phyloP scores from a whole-genome alignment of 2,797 vertebrate genomes.

The Sebastes taczanowskii region DNA sequence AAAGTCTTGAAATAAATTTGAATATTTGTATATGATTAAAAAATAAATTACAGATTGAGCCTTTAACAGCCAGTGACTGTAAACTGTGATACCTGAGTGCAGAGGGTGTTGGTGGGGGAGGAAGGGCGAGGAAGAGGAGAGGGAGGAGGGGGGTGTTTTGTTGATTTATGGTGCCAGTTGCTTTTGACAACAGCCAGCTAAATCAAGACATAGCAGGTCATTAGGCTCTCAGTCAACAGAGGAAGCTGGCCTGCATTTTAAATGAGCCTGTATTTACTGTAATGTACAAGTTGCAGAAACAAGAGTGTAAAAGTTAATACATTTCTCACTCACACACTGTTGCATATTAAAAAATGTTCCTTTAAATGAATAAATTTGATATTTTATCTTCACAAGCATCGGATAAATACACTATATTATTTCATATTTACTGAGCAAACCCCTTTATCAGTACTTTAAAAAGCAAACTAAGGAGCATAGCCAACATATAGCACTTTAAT shows the following conservation, averaged over 20 bases:
- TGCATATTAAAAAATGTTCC: not conserved
- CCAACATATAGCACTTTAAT: not conserved
- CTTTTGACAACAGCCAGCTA: constrained; percentile 87
- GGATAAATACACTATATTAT: not conserved
- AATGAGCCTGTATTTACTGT: not conserved
- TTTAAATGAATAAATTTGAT: not conserved
- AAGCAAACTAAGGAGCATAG: not conserved
- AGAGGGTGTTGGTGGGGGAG: not conserved
- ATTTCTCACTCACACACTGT: not conserved
- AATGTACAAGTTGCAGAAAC: not conserved
- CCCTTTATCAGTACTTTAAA: not conserved
- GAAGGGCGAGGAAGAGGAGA: not conserved
- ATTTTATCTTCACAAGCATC: not conserved
- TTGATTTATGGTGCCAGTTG: constrained; percentile 90
- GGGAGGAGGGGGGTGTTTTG: not conserved
- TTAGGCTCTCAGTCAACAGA: constrained; percentile 57
- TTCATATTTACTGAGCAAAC: too few species aligned
- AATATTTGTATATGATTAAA: not conserved
- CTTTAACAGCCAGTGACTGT: not conserved
- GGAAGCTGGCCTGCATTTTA: constrained; percentile 23
- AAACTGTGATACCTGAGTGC: not conserved
- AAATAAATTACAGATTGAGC: not conserved
- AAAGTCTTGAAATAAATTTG: not conserved
- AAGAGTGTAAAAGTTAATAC: not conserved
- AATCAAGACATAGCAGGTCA: constrained; percentile 82